Evolutionary conservation across 2,113 vertebrate species (phyloP).

Genomic region (Megaleporinus macrocephalus): DNA sequence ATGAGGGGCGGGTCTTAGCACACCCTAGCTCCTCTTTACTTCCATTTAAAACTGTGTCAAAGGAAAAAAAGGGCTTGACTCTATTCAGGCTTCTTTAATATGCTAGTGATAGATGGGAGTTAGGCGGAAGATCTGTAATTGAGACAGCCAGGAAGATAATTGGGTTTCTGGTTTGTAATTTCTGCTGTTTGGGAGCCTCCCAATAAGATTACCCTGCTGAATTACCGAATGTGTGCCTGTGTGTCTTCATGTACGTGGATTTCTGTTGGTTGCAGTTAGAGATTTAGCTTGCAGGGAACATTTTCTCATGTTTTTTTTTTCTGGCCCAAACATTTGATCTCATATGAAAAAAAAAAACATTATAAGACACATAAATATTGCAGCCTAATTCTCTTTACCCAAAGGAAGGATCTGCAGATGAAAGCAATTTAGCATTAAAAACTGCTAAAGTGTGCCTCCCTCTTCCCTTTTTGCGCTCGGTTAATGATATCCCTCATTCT

Average conservation of each 20-base stretch:
- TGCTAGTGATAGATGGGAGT: conserved; percentile 6
- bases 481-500: no score
- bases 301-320: neutral
- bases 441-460: neutral
- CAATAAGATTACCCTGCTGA: conserved; percentile 13
- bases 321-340: neutral
- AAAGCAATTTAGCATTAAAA: neutral
- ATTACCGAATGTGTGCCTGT: conserved; percentile 10
- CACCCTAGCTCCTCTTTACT: neutral
- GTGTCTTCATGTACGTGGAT: neutral
- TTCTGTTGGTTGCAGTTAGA: conserved; percentile 10
- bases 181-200: conserved; percentile 28
- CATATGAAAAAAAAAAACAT: conserved; percentile 7
- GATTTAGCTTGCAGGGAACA: neutral
- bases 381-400: conserved; percentile 11
- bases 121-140: conserved; percentile 28
- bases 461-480: neutral
- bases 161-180: conserved; percentile 31
- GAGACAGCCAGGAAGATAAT: conserved; percentile 23
- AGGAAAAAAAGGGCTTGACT: conserved; percentile 12
- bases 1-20: neutral
- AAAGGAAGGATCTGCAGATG: neutral
- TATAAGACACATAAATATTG: conserved; percentile 17
- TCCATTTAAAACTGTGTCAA: conserved; percentile 22
- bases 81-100: neutral